Evolutionary conservation across 35 echinoderm and acorn worm genomes (phyloP).

Genomic region (Apostichopus japonicus): DNA sequence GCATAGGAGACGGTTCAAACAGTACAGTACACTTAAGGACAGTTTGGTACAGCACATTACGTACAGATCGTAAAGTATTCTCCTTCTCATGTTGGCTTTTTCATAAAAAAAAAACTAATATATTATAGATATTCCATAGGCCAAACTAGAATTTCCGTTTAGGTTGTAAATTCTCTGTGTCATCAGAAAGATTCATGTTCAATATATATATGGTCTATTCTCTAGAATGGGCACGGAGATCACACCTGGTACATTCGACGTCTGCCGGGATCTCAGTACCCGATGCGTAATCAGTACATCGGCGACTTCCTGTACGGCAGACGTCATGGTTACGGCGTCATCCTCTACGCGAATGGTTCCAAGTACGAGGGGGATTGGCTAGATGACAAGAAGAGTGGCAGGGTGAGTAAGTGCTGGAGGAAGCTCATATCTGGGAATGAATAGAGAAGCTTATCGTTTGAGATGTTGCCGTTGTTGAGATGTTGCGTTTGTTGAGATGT

Average conservation of each 20-base stretch:
- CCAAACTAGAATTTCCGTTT: neutral
- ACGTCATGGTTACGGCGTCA: slow-evolving; percentile 90
- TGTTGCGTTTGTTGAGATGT: no score
- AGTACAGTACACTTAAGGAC: no score
- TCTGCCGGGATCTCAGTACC: slow-evolving; percentile 92
- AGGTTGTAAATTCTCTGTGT: no score
- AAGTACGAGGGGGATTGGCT: slow-evolving; percentile 99
- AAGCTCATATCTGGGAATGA: no score
- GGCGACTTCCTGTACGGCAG: slow-evolving; percentile 89
- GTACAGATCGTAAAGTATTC: no score
- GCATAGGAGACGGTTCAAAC: no score
- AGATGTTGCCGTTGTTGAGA: no score
- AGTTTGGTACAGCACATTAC: no score
- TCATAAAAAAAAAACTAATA: no score
- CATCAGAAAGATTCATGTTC: neutral
- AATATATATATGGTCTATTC: neutral
- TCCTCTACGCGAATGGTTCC: slow-evolving; percentile 95
- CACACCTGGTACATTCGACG: slow-evolving; percentile 95
- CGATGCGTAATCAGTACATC: slow-evolving; percentile 93
- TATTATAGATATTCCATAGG: no score
- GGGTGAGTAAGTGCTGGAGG: slow-evolving; percentile 56
- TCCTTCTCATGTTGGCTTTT: no score
- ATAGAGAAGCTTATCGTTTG: no score
- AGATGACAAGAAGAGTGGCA: slow-evolving; percentile 90
- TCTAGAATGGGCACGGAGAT: slow-evolving; percentile 95